phyloP scores from a whole-genome alignment of 2,888 invertebrate species.

The Busseola fusca region DNA sequence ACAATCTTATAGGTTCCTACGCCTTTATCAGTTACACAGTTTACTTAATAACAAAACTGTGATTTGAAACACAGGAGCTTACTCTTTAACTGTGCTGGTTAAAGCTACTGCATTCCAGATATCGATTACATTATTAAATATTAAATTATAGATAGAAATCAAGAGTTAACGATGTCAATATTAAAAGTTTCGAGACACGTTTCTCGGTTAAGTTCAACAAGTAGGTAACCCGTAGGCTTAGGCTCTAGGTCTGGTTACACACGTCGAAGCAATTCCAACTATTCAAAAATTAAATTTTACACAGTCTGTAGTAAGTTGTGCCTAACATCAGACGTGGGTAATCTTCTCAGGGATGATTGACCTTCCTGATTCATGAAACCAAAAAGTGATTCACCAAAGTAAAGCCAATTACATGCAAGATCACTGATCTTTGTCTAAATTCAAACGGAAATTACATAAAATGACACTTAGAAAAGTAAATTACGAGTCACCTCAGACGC shows the following conservation, averaged over 20 bases:
- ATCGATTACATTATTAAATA: conserved; percentile 7
- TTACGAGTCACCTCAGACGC: conserved; percentile 64
- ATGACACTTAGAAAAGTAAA: conserved; percentile 69
- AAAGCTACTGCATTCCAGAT: background rate
- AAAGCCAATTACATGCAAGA: conserved; percentile 39
- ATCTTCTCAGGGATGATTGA: conserved; percentile 15
- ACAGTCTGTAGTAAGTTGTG: background rate
- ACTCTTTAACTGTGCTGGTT: background rate
- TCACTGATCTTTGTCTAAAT: conserved; percentile 47
- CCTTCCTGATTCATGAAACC: conserved; percentile 27
- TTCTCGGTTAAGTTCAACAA: background rate
- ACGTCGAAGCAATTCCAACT: background rate
- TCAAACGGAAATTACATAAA: conserved; percentile 71
- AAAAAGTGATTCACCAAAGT: conserved; percentile 28
- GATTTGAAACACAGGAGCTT: background rate
- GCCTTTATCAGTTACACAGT: background rate
- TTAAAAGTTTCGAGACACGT: background rate
- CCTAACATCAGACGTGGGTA: background rate
- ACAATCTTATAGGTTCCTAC: background rate
- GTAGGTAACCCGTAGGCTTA: background rate
- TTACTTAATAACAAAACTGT: background rate
- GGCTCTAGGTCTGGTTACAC: background rate
- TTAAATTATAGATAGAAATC: background rate
- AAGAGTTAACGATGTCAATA: conserved; percentile 2
- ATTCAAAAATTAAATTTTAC: background rate